phyloP scores from a whole-genome alignment of 2,797 vertebrate genomes.

The Parauchenoglanis punctatus region DNA sequence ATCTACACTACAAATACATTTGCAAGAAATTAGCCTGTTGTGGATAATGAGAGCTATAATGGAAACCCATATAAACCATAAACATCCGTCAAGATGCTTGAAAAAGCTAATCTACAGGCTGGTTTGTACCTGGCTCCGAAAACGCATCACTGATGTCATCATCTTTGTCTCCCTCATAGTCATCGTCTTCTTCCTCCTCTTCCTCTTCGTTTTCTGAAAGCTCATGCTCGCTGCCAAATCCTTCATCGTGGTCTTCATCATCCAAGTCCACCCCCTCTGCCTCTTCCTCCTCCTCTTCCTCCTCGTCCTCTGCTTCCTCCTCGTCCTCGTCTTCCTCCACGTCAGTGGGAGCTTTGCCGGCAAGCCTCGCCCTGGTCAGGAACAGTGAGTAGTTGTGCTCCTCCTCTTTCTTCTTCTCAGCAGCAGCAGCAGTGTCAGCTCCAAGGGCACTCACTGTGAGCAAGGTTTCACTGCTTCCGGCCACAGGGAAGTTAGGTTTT shows the following conservation, averaged over 20 bases:
- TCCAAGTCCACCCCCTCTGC: slow-evolving; percentile 87
- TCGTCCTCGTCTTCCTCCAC: slow-evolving; percentile 82
- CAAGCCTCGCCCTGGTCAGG: slow-evolving; percentile 84
- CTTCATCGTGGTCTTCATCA: slow-evolving; percentile 90
- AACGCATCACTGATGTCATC: slow-evolving; percentile 94
- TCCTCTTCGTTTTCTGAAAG: slow-evolving; percentile 92
- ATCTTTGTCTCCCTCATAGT: slow-evolving; percentile 82
- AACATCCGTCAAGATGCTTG: neutral
- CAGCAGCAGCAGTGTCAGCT: slow-evolving; percentile 75
- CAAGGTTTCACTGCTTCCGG: slow-evolving; percentile 64
- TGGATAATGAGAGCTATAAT: too few species aligned
- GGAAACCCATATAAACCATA: neutral
- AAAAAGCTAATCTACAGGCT: neutral
- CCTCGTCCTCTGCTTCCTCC: slow-evolving; percentile 80
- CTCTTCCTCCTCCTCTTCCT: slow-evolving; percentile 81
- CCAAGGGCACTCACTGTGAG: slow-evolving; percentile 74
- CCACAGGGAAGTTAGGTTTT: slow-evolving; percentile 74
- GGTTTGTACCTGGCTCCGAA: slow-evolving; percentile 90
- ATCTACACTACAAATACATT: neutral
- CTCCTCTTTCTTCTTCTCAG: slow-evolving; percentile 95
- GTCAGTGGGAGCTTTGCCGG: slow-evolving; percentile 74
- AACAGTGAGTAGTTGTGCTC: slow-evolving; percentile 99
- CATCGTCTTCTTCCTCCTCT: slow-evolving; percentile 84
- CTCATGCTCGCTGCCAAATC: slow-evolving; percentile 96
- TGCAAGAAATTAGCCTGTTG: neutral